A percentile compares a stretch with the other conserved stretches of the same genome.
These are phyloP conservation scores for Syritta pipiens DNA, from an alignment of 2,888 invertebrate genomes.

Conservation along the genomic window DNA sequence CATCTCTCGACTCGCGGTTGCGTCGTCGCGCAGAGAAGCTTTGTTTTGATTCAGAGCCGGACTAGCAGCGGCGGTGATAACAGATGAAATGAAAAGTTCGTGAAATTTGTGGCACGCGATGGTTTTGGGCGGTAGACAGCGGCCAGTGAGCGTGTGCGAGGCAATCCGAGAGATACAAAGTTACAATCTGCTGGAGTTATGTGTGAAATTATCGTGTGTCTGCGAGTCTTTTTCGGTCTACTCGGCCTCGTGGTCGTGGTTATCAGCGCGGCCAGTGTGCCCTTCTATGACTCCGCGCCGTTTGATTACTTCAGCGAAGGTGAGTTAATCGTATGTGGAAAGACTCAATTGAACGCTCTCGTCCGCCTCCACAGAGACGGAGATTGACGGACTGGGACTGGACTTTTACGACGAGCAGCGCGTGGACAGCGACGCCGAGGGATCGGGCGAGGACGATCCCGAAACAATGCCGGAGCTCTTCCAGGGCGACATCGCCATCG, in stretches of 20 bases:
- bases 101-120: constrained; percentile 42
- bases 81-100: constrained; percentile 52
- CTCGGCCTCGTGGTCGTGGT: constrained; percentile 27
- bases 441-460: constrained; percentile 80
- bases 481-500: constrained; percentile 85
- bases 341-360: background rate
- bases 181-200: constrained; percentile 51
- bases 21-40: constrained; percentile 31
- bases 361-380: constrained; percentile 20
- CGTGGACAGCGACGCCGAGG: constrained; percentile 69
- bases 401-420: constrained; percentile 10
- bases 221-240: constrained; percentile 33
- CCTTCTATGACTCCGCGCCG: constrained; percentile 13
- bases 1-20: constrained; percentile 29
- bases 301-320: constrained; percentile 46
- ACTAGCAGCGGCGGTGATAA: constrained; percentile 34
- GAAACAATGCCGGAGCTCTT: constrained; percentile 84
- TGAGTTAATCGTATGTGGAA: no score
- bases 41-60: constrained; percentile 41
- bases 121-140: constrained; percentile 26
- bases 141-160: no score
- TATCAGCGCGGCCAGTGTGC: constrained; percentile 37
- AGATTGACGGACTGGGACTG: constrained; percentile 13
- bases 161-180: no score
- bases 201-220: constrained; percentile 37